These are phyloP conservation scores for Prionace glauca DNA, from an alignment of 2,797 vertebrate species.

Conservation along the genomic window DNA sequence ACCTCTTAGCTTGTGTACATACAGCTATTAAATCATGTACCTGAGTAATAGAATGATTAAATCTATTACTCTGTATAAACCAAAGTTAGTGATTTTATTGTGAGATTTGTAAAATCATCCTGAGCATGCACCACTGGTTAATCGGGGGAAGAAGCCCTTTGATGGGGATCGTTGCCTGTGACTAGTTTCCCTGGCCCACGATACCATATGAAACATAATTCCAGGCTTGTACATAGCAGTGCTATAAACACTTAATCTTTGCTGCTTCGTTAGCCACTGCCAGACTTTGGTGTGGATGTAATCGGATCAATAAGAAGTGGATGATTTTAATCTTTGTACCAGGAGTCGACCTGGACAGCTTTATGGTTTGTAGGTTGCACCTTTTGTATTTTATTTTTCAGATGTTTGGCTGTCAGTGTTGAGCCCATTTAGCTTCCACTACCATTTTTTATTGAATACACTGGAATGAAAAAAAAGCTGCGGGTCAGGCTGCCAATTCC, in stretches of 20 bases:
- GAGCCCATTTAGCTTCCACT: neutral
- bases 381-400: neutral
- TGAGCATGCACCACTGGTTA: neutral
- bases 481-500: neutral
- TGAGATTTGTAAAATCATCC: neutral
- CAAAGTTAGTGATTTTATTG: neutral
- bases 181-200: neutral
- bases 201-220: neutral
- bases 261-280: neutral
- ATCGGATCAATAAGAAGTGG: neutral
- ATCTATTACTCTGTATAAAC: neutral
- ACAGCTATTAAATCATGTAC: neutral
- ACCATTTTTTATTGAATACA: neutral
- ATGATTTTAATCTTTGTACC: neutral
- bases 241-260: neutral
- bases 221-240: neutral
- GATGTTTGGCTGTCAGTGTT: neutral
- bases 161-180: neutral
- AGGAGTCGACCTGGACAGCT: neutral
- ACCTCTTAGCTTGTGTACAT: neutral
- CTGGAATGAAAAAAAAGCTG: neutral
- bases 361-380: neutral
- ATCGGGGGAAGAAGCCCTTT: too few relatives aligned
- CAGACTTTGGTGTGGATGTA: conserved; percentile 26
- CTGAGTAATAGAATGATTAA: neutral